Evolutionary conservation across 23 tunicate species (phyloP), one percentile per base, ranked within the genome.

Genomic region (Clavelina lepadiformis): DNA sequence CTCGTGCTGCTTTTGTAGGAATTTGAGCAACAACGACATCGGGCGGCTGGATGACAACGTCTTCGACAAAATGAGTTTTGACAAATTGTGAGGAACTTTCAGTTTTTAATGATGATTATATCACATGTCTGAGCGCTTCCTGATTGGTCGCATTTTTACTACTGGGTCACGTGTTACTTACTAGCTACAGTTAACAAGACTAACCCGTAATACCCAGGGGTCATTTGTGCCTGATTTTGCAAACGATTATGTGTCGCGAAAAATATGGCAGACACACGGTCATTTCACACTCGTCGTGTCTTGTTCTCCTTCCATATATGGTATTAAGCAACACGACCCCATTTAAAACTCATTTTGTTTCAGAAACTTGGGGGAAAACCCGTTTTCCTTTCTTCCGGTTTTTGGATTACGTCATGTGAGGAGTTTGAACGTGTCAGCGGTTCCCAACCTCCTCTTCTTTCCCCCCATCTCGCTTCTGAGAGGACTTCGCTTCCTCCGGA

Each of bases 331-430:
- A 27, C 67, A 61, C 8, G 19, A 23, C 27, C 61, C 0, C 24
- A 22, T 19, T 61, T 61, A 28, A 19, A 29, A 15, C 38, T 57
- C 7, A 18, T 56, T 1, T 65, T 76, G 8, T 72, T 71, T 13
- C 78, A 87, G 96, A 67, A 87, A 87, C 34, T 51, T 87, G 31
- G 86, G 82, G 3, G 29, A 50, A 49, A 87, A 87, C 31, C 44
- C 67, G 18, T 67, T 87, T 28, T 52, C 96, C 1, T 61, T 13
- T 34, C 63, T 87, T 11, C 96, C 96, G 23, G 46, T 61, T 28
- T 47, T 44, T 27, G 96, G 96, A n/a, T 47, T 87, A 1, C 44
- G 68, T 24, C 69, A 49, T 13, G 35, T 87, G 56, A 77, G 65
- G 0, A 53, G 35, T 5, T 61, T 87, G 20, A 87, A 87, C 53